A percentile compares a stretch with the other conserved stretches of the same genome.
These are phyloP conservation scores for Camelus dromedarius DNA, from an alignment of 2,113 vertebrate genomes.

Conservation along the genomic window DNA sequence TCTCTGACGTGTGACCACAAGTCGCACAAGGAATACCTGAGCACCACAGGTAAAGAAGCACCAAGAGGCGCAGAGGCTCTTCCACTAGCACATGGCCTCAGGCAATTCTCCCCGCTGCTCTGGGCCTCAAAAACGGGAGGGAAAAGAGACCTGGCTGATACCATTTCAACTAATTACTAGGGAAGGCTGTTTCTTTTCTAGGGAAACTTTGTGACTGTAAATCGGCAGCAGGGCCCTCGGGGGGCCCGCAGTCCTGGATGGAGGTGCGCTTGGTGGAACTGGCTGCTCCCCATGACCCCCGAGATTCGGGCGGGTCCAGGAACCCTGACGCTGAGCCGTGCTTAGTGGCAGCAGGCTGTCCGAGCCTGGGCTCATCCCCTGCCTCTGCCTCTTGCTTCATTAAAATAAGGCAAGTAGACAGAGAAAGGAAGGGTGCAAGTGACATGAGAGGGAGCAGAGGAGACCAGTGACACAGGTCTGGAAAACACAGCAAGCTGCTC, in stretches of 20 bases:
- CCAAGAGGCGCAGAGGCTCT: too few species aligned
- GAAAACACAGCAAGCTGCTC: background rate
- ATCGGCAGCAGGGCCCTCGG: background rate
- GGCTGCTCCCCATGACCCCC: too few species aligned
- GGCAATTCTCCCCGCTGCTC: background rate
- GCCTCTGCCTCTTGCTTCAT: background rate
- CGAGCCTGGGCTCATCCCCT: background rate
- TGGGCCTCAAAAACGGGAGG: background rate
- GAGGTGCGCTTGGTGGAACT: background rate
- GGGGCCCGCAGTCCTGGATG: background rate
- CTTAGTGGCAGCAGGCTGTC: background rate
- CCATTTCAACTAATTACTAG: background rate
- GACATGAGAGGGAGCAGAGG: background rate
- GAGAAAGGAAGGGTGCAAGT: background rate
- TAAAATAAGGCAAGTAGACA: background rate
- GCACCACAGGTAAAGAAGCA: background rate
- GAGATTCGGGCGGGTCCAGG: rapidly evolving
- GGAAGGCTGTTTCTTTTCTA: background rate
- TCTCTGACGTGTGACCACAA: background rate
- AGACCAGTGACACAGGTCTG: background rate
- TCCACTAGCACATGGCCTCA: background rate
- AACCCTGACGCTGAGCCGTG: too few species aligned
- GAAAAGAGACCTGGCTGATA: background rate
- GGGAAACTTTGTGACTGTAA: background rate
- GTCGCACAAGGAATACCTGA: background rate